A percentile compares a stretch with the other conserved stretches of the same genome.
Evolutionary conservation across 1,140 invertebrate species (phyloP).

Genomic region (Brachionus plicatilis): DNA sequence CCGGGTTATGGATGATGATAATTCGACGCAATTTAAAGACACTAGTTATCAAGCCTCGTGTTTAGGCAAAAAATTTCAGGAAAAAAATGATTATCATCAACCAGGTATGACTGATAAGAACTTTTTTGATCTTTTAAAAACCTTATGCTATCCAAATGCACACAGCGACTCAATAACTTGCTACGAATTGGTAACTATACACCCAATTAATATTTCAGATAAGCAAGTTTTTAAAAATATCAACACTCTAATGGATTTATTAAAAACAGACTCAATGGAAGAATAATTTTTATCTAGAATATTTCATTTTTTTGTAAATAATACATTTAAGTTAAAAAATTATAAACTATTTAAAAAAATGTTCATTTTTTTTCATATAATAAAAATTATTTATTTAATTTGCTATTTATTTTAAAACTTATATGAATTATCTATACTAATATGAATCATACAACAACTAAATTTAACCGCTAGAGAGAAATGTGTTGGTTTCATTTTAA

Average conservation of each 20-base stretch:
- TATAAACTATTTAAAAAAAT: background rate
- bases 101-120: constrained; percentile 31
- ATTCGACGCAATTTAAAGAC: background rate
- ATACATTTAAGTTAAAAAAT: background rate
- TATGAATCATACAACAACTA: too few species aligned
- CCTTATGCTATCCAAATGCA: constrained; percentile 7
- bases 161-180: background rate
- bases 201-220: background rate
- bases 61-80: background rate
- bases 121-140: constrained; percentile 12
- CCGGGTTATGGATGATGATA: background rate
- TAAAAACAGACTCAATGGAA: background rate
- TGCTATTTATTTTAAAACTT: too few species aligned
- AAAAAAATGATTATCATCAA: background rate
- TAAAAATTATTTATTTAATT: too few species aligned
- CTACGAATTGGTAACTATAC: constrained; percentile 3
- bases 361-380: too few species aligned
- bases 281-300: background rate
- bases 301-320: background rate
- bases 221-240: background rate
- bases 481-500: too few species aligned
- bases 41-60: background rate
- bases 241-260: background rate
- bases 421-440: too few species aligned
- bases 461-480: too few species aligned